Percentiles rank a stretch among this genome's conserved stretches.
These are phyloP conservation scores for Dendrolimus pini DNA, from an alignment of 2,888 invertebrate genomes.

Conservation along the genomic window DNA sequence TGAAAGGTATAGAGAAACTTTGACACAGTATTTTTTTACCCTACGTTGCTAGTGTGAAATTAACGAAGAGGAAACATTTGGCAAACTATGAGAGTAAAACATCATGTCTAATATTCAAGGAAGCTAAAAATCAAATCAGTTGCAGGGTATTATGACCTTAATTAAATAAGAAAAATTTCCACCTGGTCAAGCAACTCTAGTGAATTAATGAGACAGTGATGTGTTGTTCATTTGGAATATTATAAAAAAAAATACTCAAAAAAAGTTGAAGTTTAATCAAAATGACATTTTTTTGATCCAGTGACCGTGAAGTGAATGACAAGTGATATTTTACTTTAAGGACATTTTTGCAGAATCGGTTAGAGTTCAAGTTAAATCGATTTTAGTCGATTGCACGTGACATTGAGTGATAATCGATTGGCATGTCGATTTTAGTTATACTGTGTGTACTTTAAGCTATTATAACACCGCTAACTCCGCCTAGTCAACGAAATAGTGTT, in stretches of 20 bases:
- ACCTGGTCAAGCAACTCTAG: not conserved
- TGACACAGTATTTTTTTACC: no score
- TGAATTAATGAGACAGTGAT: conserved; percentile 36
- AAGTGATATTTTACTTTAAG: conserved; percentile 58
- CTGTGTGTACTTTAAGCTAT: not conserved
- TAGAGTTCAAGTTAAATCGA: conserved; percentile 2
- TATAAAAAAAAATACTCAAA: conserved; percentile 57
- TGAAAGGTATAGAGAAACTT: not conserved
- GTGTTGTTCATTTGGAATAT: conserved; percentile 59
- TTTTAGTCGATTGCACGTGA: conserved; percentile 4
- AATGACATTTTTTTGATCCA: conserved; percentile 40
- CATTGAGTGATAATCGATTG: not conserved
- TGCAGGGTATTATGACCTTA: not conserved
- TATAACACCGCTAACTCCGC: conserved; percentile 51
- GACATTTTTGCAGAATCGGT: conserved; percentile 9
- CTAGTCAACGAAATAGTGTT: conserved; percentile 64
- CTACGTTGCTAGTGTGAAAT: conserved; percentile 7
- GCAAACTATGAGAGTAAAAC: not conserved
- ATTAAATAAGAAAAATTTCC: not conserved
- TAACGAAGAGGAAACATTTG: conserved; percentile 3
- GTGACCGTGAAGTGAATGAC: conserved; percentile 54
- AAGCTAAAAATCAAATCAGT: not conserved
- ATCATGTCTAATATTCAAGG: not conserved
- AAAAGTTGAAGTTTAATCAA: conserved; percentile 20
- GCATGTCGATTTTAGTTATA: not conserved